phyloP scores from a whole-genome alignment of 1,140 invertebrate genomes.

The Oedothorax gibbosus region DNA sequence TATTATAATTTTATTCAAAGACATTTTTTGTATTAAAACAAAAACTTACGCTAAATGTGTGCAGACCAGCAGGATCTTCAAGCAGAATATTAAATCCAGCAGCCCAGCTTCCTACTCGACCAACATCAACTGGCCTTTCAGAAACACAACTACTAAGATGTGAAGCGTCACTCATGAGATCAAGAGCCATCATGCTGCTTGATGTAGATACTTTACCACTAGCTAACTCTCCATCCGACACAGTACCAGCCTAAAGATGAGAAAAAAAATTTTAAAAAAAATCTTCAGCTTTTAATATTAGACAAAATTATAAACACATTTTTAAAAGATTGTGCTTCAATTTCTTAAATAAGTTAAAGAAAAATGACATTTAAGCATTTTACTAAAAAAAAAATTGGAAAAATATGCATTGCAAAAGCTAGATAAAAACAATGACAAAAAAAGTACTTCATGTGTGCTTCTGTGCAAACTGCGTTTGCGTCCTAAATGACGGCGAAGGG shows the following conservation, averaged over 20 bases:
- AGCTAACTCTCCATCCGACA: conserved; percentile 64
- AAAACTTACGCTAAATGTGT: conserved; percentile 86
- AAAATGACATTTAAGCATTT: too few species aligned
- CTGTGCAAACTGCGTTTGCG: conserved; percentile 48
- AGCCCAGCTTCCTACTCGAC: conserved; percentile 77
- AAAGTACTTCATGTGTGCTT: conserved; percentile 54
- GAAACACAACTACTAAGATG: conserved; percentile 63
- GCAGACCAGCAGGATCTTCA: conserved; percentile 84
- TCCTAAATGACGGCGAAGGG: conserved; percentile 57
- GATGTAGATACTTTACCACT: conserved; percentile 60
- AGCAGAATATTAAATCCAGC: conserved; percentile 90
- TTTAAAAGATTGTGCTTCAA: not conserved
- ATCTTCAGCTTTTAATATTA: too few species aligned
- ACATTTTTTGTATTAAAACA: not conserved
- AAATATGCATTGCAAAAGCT: not conserved
- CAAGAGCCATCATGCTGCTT: conserved; percentile 62
- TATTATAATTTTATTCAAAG: not conserved
- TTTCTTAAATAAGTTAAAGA: too few species aligned
- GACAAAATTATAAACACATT: not conserved
- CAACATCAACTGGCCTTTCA: conserved; percentile 66
- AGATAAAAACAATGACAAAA: not conserved
- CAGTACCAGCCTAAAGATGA: conserved; percentile 59
- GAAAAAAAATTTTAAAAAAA: not conserved
- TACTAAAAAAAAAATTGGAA: not conserved
- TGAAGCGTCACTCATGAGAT: conserved; percentile 63